These are phyloP conservation scores for Hipposideros armiger DNA, from an alignment of 2,113 vertebrate genomes.

Conservation along the genomic window DNA sequence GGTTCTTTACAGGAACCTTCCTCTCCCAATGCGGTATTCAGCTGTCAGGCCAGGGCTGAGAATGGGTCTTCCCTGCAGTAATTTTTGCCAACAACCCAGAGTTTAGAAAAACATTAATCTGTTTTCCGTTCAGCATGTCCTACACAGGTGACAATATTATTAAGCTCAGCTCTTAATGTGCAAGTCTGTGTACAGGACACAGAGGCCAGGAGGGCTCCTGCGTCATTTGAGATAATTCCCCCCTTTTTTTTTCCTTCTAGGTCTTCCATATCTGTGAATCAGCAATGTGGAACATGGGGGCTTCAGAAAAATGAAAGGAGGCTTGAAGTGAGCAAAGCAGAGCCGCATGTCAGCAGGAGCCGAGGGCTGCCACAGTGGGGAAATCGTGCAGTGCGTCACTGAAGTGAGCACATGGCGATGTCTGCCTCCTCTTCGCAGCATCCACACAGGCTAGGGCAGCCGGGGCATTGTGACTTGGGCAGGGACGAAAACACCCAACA, in stretches of 20 bases:
- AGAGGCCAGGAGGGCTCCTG: background rate
- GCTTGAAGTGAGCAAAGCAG: constrained; percentile 34
- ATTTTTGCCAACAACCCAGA: constrained; percentile 16
- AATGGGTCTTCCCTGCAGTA: background rate
- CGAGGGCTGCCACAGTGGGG: background rate
- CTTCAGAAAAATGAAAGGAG: background rate
- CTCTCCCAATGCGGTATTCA: background rate
- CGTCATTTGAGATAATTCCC: constrained; percentile 46
- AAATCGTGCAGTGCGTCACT: background rate
- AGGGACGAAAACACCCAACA: constrained; percentile 24
- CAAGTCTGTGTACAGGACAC: background rate
- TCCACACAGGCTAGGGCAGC: background rate
- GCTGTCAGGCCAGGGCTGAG: background rate
- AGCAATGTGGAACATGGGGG: background rate
- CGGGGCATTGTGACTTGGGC: constrained; percentile 44
- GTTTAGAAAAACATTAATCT: background rate
- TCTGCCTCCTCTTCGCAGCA: background rate
- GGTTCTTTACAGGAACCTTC: background rate
- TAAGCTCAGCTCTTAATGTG: background rate
- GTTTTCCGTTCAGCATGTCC: constrained; percentile 52
- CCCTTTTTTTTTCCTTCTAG: background rate
- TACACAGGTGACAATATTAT: background rate
- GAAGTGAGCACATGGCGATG: background rate
- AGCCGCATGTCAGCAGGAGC: background rate
- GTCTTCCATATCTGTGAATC: constrained; percentile 57